Evolutionary conservation across 2,888 invertebrate species (phyloP).

Genomic region (Conops quadrifasciatus): DNA sequence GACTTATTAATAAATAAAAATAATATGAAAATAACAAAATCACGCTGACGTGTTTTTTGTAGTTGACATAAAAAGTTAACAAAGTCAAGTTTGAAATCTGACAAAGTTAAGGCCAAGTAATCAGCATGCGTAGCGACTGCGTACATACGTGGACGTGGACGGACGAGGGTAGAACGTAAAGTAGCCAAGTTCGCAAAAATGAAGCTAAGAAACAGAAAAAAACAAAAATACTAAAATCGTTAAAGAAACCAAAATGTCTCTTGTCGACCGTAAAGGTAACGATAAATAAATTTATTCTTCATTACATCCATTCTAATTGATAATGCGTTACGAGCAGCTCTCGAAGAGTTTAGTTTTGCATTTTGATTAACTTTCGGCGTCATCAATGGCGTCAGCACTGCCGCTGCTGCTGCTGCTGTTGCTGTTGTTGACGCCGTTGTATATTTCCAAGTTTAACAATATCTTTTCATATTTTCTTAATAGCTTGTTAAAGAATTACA

Average conservation of each 20-base stretch:
- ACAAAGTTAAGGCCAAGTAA: slow-evolving; percentile 19
- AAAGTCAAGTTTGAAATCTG: slow-evolving; percentile 20
- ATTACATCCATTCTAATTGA: slow-evolving; percentile 27
- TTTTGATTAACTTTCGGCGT: slow-evolving; percentile 21
- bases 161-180: not conserved
- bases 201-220: slow-evolving; percentile 2
- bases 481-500: too few relatives aligned
- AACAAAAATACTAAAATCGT: slow-evolving; percentile 10
- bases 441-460: too few relatives aligned
- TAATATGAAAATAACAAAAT: not conserved
- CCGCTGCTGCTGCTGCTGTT: not conserved
- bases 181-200: slow-evolving; percentile 13
- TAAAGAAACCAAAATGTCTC: slow-evolving; percentile 12
- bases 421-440: too few relatives aligned
- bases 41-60: not conserved
- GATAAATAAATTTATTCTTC: slow-evolving; percentile 12
- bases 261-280: slow-evolving; percentile 32
- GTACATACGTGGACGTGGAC: not conserved
- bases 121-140: not conserved
- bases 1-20: not conserved
- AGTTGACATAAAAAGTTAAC: too few relatives aligned
- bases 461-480: too few relatives aligned
- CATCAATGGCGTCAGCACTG: not conserved
- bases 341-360: slow-evolving; percentile 27
- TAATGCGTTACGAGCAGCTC: slow-evolving; percentile 30